phyloP scores from a whole-genome alignment of 2,113 vertebrate species.

The Myotis lucifugus region DNA sequence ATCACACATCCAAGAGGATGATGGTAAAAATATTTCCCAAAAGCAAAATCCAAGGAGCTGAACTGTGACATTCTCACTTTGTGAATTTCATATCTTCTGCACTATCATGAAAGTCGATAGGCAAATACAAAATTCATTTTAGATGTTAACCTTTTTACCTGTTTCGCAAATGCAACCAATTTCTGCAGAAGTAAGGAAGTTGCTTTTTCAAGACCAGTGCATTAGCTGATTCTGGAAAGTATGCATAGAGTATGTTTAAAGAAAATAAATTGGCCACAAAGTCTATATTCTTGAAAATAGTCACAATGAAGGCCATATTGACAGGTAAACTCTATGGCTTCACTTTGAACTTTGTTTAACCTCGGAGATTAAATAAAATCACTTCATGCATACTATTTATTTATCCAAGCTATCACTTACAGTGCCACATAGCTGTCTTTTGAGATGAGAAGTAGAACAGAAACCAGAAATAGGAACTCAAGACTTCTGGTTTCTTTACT shows the following conservation, averaged over 20 bases:
- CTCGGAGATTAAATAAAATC: constrained; percentile 55
- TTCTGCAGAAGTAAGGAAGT: not conserved
- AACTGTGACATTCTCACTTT: not conserved
- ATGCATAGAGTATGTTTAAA: not conserved
- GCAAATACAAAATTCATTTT: not conserved
- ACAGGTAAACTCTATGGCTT: not conserved
- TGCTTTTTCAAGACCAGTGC: not conserved
- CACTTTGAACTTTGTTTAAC: constrained; percentile 49
- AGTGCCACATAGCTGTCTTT: not conserved
- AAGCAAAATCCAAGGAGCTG: not conserved
- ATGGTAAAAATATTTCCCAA: not conserved
- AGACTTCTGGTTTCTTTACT: not conserved
- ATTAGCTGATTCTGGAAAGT: not conserved
- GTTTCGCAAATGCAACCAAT: not conserved
- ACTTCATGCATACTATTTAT: constrained; percentile 25
- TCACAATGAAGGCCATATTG: not conserved
- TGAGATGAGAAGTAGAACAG: not conserved
- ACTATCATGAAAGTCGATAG: not conserved
- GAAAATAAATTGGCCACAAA: not conserved
- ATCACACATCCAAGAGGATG: not conserved
- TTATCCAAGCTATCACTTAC: constrained; percentile 8
- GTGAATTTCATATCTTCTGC: not conserved
- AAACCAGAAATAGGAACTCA: not conserved
- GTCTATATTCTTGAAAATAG: not conserved
- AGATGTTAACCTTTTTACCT: not conserved